Evolutionary conservation across 2,888 invertebrate genomes (phyloP), one percentile per base, ranked within the genome.

Genomic region (Oeneis ivallda): DNA sequence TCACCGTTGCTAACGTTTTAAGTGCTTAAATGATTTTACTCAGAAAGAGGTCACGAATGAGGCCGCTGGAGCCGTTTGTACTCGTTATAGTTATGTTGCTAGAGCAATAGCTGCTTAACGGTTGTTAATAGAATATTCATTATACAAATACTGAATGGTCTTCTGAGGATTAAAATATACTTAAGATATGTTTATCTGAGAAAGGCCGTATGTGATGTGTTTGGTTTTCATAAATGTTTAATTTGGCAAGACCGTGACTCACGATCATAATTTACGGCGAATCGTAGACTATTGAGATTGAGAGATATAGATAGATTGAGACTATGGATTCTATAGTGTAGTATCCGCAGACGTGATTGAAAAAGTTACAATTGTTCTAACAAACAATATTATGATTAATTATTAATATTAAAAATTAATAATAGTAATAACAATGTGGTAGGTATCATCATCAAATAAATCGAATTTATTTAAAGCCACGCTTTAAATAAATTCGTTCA

Each of bases 41-140:
- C 43, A 53, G 61, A 53, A 72, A 71, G 64, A 70, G 72, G 72
- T 71, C 70, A 64, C 60, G 72, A 37, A 9, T 37, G 63, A 68
- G 64, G 45, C 41, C 66, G 57, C 65, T 64, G 58, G 57, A 68
- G 64, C 62, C 61, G 45, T 65, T 59, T 69, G 39, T 67, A 26
- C 26, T 26, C 2, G 15, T 47, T 43, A 62, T 66, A 62, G 66
- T 43, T 67, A 72, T 65, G 60, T 43, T 45, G 43, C 52, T 58
- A 64, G 52, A 64, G 61, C 53, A 57, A 61, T 63, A 53, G 64
- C 57, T 63, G 68, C 64, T 71, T 71, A 72, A 57, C 37, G 63
- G 52, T 57, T 64, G 69, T 68, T 72, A 72, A 70, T 71, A 71
- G 65, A 43, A 63, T 64, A 67, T 62, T 70, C 63, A 67, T 62